Evolutionary conservation across 2,888 invertebrate genomes (phyloP).

Genomic region (Rutpela maculata): DNA sequence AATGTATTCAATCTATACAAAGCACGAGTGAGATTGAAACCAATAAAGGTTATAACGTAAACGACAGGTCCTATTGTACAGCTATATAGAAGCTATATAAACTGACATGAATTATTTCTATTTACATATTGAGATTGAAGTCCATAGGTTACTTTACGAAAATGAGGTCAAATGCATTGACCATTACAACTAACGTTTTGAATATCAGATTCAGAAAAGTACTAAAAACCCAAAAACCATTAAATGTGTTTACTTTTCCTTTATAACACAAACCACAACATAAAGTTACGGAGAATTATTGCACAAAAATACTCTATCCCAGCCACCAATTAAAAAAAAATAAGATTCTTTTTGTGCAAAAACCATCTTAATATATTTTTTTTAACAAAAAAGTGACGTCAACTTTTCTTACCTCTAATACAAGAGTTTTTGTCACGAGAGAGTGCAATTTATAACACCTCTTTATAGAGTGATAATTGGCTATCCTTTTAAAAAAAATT

Average conservation of each 20-base stretch:
- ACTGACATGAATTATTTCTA: too few relatives aligned
- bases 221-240: neutral
- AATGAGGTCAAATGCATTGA: too few relatives aligned
- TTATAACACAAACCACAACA: constrained; percentile 27
- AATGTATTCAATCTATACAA: too few relatives aligned
- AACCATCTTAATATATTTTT: constrained; percentile 25
- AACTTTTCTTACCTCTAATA: constrained; percentile 42
- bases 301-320: constrained; percentile 30
- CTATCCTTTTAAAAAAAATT: constrained; percentile 27
- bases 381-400: constrained; percentile 22
- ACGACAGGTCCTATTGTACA: too few relatives aligned
- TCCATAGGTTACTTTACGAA: too few relatives aligned
- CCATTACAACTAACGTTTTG: too few relatives aligned
- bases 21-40: too few relatives aligned
- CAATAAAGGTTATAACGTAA: too few relatives aligned
- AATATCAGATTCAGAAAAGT: too few relatives aligned
- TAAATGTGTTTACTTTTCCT: constrained; percentile 4
- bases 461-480: constrained; percentile 21
- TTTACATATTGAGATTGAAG: too few relatives aligned
- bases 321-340: constrained; percentile 27
- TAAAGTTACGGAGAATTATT: constrained; percentile 29
- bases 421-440: constrained; percentile 28
- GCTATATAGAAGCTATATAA: too few relatives aligned
- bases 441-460: constrained; percentile 17
- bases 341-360: constrained; percentile 37